These are phyloP conservation scores for Nannoperca australis DNA, from an alignment of 2,797 vertebrate genomes.

Conservation along the genomic window DNA sequence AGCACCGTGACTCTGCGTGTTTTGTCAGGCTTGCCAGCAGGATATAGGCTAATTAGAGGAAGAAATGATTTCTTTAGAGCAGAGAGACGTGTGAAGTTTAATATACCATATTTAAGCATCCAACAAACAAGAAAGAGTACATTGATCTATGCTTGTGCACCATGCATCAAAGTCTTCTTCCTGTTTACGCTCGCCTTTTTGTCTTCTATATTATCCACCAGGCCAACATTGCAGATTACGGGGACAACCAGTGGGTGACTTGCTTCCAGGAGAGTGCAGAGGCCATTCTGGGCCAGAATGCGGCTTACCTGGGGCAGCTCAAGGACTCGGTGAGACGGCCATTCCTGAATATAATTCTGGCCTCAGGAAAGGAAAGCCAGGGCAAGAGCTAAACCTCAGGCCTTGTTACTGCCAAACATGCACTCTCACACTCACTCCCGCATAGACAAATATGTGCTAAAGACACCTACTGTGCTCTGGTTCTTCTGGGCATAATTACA, in stretches of 20 bases:
- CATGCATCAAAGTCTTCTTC: background rate
- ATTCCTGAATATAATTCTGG: slow-evolving; percentile 51
- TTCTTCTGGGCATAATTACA: slow-evolving; percentile 34
- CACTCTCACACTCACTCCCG: background rate
- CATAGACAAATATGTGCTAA: background rate
- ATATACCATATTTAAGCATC: background rate
- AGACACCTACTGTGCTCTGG: slow-evolving; percentile 24
- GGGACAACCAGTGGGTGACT: slow-evolving; percentile 97
- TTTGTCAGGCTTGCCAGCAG: slow-evolving; percentile 39
- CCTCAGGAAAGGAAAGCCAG: slow-evolving; percentile 45
- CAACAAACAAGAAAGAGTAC: background rate
- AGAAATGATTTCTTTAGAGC: slow-evolving; percentile 16
- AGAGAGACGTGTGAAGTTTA: background rate
- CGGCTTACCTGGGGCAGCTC: slow-evolving; percentile 93
- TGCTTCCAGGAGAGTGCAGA: slow-evolving; percentile 97
- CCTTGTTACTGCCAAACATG: slow-evolving; percentile 9
- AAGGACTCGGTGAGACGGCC: slow-evolving; percentile 90
- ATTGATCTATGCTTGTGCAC: background rate
- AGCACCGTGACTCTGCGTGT: slow-evolving; percentile 16
- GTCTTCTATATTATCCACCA: slow-evolving; percentile 61
- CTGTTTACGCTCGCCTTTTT: background rate
- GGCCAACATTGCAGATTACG: slow-evolving; percentile 94
- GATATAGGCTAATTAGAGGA: slow-evolving; percentile 27
- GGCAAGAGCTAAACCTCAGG: slow-evolving; percentile 25
- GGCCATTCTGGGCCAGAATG: slow-evolving; percentile 92